Conservation (phyloP, 2,113 vertebrate species). For the Atractosteus spatula region DNA sequence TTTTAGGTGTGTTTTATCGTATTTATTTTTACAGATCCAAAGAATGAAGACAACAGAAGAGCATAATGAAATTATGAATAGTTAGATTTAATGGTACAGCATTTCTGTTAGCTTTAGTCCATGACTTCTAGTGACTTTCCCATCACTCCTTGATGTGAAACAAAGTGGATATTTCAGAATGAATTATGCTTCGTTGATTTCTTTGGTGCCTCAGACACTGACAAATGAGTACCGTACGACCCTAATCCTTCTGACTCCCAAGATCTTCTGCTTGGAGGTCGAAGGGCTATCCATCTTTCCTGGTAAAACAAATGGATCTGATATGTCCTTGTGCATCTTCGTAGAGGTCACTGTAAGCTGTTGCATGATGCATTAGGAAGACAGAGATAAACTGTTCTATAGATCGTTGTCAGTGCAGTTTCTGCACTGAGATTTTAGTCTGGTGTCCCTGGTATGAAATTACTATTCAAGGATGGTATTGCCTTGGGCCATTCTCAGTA, state of each 20-base stretch:
- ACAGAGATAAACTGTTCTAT: conserved; percentile 3
- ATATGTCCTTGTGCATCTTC: conserved; percentile 9
- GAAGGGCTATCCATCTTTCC: not conserved
- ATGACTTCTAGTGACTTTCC: not conserved
- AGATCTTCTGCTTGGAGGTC: conserved; percentile 16
- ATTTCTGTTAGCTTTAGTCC: not conserved
- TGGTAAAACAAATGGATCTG: not conserved
- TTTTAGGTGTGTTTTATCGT: too few relatives aligned
- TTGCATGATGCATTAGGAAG: not conserved
- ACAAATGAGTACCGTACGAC: not conserved
- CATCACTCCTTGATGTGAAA: conserved; percentile 5
- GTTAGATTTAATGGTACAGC: not conserved
- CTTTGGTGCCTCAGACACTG: conserved; percentile 19
- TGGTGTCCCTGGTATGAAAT: not conserved
- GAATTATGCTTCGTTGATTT: conserved; percentile 22
- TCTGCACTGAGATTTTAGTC: not conserved
- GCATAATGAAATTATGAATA: not conserved
- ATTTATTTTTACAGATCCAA: too few relatives aligned
- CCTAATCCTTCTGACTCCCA: conserved; percentile 15
- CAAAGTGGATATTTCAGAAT: conserved; percentile 27
- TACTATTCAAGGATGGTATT: not conserved
- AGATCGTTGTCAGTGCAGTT: conserved; percentile 14
- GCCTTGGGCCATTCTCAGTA: not conserved
- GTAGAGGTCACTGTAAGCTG: conserved; percentile 12
- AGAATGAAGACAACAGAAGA: not conserved